Percentiles rank a stretch among this genome's conserved stretches.
Conservation (phyloP, 2,113 vertebrate species). For the Epinephelus fuscoguttatus region DNA sequence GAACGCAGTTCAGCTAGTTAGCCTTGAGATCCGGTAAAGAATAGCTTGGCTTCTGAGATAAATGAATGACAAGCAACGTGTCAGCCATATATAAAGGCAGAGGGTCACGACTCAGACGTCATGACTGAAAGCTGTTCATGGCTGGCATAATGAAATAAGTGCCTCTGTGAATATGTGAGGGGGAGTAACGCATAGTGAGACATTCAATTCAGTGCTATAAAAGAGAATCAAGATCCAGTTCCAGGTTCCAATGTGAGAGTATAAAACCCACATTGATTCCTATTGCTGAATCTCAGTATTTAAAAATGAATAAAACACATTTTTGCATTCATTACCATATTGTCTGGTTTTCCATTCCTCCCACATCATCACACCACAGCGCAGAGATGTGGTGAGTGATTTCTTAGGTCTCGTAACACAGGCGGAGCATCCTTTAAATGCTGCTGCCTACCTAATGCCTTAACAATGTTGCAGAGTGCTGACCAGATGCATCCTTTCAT, state of each 20-base stretch:
- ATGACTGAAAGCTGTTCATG: conserved; percentile 4
- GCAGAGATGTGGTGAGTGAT: conserved; percentile 15
- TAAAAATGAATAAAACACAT: not conserved
- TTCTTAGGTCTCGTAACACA: not conserved
- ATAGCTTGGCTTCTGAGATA: conserved; percentile 3
- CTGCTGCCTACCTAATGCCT: not conserved
- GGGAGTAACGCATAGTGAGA: conserved; percentile 10
- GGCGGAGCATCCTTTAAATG: not conserved
- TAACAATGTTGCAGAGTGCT: conserved; percentile 2
- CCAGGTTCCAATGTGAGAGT: not conserved
- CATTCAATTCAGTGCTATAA: not conserved
- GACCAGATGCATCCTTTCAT: not conserved
- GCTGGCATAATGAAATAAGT: conserved; percentile 25
- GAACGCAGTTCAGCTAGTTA: not conserved
- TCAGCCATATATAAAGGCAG: conserved; percentile 17
- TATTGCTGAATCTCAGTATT: not conserved
- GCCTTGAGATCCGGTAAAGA: not conserved
- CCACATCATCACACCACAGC: not conserved
- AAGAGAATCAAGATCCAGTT: conserved; percentile 6
- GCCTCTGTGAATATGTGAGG: conserved; percentile 11
- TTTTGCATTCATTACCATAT: not conserved
- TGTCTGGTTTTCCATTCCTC: not conserved
- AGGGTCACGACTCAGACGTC: conserved; percentile 11
- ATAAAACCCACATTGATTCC: not conserved
- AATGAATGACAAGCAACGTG: conserved; percentile 21